Percentiles rank a stretch among this genome's conserved stretches.
These are phyloP conservation scores for Talpa occidentalis DNA, from an alignment of 2,113 vertebrate genomes.

Conservation along the genomic window DNA sequence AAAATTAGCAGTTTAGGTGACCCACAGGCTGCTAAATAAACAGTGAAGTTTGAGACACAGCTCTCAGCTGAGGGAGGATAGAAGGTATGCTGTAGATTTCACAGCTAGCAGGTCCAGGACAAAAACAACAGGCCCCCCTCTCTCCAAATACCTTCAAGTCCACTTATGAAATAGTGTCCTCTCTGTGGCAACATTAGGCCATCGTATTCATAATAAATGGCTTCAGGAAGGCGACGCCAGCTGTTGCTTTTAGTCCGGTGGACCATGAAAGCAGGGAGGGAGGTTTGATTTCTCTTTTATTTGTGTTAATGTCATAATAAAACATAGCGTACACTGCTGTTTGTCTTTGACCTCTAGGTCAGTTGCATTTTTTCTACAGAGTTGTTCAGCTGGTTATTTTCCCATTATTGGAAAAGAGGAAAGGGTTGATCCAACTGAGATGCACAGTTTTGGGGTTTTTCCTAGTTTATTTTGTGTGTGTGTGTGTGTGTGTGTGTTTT, in stretches of 20 bases:
- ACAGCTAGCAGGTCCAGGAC: background rate
- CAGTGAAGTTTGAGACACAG: background rate
- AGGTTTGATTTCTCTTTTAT: constrained; percentile 58
- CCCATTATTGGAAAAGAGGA: background rate
- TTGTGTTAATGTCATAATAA: background rate
- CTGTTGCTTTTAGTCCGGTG: constrained; percentile 49
- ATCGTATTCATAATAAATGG: background rate
- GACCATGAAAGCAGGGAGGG: background rate
- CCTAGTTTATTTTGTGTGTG: background rate
- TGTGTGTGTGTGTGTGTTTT: constrained; percentile 36
- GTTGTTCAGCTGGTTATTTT: constrained; percentile 20
- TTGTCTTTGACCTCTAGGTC: constrained; percentile 27
- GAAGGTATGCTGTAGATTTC: accelerated
- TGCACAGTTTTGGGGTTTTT: background rate
- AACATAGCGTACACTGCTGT: background rate
- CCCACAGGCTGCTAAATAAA: too few species aligned
- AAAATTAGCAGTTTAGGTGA: background rate
- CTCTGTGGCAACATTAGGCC: background rate
- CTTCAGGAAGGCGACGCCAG: constrained; percentile 44
- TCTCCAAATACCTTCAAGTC: background rate
- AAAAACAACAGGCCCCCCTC: accelerated
- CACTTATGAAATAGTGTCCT: background rate
- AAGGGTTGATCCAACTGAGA: background rate
- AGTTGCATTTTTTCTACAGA: background rate
- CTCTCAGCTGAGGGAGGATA: background rate